Base-by-base conservation (phyloP, 1,140 invertebrate genomes). In the Triops longicaudatus region DNA sequence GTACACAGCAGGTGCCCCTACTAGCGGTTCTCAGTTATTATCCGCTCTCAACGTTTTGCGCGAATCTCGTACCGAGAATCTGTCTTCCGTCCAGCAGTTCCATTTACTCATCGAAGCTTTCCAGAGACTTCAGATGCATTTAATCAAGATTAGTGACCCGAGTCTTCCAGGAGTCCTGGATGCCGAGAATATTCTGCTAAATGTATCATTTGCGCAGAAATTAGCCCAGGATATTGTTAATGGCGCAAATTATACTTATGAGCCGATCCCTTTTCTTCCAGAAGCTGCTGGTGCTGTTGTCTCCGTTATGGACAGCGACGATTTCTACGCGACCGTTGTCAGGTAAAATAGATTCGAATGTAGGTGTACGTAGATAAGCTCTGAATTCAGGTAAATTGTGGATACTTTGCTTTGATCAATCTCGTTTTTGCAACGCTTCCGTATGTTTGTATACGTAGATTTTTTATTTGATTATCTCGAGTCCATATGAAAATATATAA, bases 261-360 rank as follows among this genome's bases (percentile, higher is more conserved):
- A 10, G 10, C 41, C 63, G 9, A 72, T 77, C 10, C 76, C 76
- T 1, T 22, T 43, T 26, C 82, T 80, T 26, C 80, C 83, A 79
- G 84, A 83, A 79, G 86, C 86, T 80, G 86, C 85, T 75, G 86
- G 87, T 37, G 86, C 87, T 11, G 88, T 87, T 77, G 85, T 92
- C 17, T 87, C 88, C 72, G 88, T 88, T 75, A 87, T 90, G 74
- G 91, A 92, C 84, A 84, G 85, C 77, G 84, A 87, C 81, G 91
- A 92, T 81, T 85, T 88, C 27, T 91, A 92, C 83, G 88, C 91
- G 12, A 89, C 90, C 27, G 83, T 91, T 44, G 87, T 91, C 78
- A 89, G 88, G 91, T 93, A 83, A 87, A 44, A 88, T 87, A 80
- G 75, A 72, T 14, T 50, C 2, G n/a, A 72, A 72, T 10, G 73